Evolutionary conservation across 2,888 invertebrate genomes (phyloP), one percentile per base, ranked within the genome.

Genomic region (Drosophila aldrichi): DNA sequence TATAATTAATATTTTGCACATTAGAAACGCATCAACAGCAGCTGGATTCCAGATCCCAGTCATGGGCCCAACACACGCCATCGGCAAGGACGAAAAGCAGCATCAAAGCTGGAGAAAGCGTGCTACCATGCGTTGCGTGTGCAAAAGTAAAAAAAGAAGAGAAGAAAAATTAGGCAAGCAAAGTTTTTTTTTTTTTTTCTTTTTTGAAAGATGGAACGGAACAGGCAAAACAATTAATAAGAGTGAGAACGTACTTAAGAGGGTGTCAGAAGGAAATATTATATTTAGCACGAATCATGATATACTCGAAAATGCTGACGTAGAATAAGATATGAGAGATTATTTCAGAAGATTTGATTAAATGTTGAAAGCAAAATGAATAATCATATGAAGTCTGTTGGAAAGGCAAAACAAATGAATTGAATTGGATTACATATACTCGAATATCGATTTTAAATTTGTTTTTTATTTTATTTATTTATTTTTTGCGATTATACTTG

Each of bases 1-100:
- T 88, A 88, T 86, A 89, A 86, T 86, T 86, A 86, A 86, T 86
- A 86, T 86, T 86, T 89, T 82, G 86, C 86, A 79, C 86, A 86
- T 86, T 85, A 86, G 82, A 89, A 89, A 75, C 90, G 82, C 86
- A 86, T 89, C 90, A 86, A 66, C 70, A 81, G 81, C 89, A 84
- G 81, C 84, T 81, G 87, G 36, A 69, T 22, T 25, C 43, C 60
- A 36, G 57, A 16, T n/a, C n/a, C 12, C 54, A 68, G 52, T 77
- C 74, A 79, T 86, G 82, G 73, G 63, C 70, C 52, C 55, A 54
- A 66, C 75, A 52, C 83, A 84, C 83, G 83, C 83, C 67, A 88
- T 58, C 38, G 20, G 34, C 10, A 36, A 58, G 25, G 25, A 38
- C 40, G 29, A 41, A 14, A 9, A 18, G 16, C 43, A 61, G 57